Conservation (phyloP, 2,113 vertebrate species). For the Actenoides hombroni region DNA sequence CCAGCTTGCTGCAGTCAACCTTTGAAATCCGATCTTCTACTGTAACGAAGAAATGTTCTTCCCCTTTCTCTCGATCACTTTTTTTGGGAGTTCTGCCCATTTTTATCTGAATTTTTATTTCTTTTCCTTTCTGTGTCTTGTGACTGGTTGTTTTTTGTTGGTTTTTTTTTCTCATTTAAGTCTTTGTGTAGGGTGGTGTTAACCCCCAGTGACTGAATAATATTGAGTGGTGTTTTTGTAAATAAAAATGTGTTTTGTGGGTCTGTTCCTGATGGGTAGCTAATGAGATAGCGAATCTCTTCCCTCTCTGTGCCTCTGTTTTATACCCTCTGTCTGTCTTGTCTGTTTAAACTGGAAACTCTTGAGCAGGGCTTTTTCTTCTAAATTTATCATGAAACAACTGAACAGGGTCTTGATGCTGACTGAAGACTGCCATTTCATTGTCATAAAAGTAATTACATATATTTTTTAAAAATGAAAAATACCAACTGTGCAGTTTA, state of each 20-base stretch:
- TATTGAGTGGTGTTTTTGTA: neutral
- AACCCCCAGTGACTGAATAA: neutral
- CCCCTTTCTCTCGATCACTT: neutral
- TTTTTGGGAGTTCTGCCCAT: neutral
- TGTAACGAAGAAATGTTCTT: neutral
- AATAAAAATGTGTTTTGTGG: neutral
- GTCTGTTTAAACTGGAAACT: conserved; percentile 2
- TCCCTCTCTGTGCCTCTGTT: conserved; percentile 4
- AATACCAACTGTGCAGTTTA: neutral
- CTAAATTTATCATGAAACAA: neutral
- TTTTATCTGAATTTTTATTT: neutral
- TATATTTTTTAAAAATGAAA: neutral
- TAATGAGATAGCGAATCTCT: neutral
- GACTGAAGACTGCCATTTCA: neutral
- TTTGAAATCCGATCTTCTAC: neutral
- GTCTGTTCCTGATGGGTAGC: neutral
- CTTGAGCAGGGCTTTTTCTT: neutral
- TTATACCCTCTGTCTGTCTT: neutral
- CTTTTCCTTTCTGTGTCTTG: conserved; percentile 16
- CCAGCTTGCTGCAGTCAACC: neutral
- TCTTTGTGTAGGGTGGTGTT: neutral
- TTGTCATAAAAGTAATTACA: neutral
- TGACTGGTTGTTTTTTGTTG: neutral
- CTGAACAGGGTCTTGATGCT: neutral
- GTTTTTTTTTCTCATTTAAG: neutral